Evolutionary conservation across 2,113 vertebrate species (phyloP).

Genomic region (Pleuronectes platessa): DNA sequence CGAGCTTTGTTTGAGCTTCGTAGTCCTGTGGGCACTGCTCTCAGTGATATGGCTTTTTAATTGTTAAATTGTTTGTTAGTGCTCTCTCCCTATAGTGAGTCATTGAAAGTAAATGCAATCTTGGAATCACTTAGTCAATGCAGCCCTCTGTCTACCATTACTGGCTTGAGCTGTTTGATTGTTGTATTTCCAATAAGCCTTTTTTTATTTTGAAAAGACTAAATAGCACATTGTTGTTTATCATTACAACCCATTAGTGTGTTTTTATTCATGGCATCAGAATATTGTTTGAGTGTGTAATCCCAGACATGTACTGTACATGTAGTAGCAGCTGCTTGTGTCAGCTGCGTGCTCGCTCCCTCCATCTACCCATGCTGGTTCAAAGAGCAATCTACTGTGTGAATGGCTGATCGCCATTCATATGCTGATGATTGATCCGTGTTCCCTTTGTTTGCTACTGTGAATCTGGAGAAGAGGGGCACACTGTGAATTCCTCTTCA

Average conservation of each 20-base stretch:
- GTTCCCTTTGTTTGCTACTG: constrained; percentile 48
- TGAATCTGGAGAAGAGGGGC: constrained; percentile 37
- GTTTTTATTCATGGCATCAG: no score
- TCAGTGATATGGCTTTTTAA: constrained; percentile 28
- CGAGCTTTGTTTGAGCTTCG: constrained; percentile 53
- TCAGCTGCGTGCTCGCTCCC: constrained; percentile 48
- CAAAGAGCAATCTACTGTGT: constrained; percentile 46
- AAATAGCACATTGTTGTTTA: not conserved
- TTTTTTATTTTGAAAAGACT: not conserved
- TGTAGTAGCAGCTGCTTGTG: not conserved
- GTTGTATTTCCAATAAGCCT: not conserved
- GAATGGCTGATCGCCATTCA: constrained; percentile 52
- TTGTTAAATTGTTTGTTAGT: constrained; percentile 42
- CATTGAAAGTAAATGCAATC: not conserved
- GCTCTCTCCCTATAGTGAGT: not conserved
- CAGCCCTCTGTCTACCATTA: not conserved
- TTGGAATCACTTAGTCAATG: not conserved
- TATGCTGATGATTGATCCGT: constrained; percentile 51
- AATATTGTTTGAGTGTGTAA: no score
- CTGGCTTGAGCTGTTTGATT: no score
- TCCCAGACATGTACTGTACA: not conserved
- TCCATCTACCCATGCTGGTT: constrained; percentile 29
- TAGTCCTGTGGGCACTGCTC: constrained; percentile 37
- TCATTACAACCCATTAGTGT: no score
- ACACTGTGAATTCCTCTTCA: constrained; percentile 30